Base-by-base conservation (phyloP, 2,888 invertebrate species). In the Metallyticus violacea region DNA sequence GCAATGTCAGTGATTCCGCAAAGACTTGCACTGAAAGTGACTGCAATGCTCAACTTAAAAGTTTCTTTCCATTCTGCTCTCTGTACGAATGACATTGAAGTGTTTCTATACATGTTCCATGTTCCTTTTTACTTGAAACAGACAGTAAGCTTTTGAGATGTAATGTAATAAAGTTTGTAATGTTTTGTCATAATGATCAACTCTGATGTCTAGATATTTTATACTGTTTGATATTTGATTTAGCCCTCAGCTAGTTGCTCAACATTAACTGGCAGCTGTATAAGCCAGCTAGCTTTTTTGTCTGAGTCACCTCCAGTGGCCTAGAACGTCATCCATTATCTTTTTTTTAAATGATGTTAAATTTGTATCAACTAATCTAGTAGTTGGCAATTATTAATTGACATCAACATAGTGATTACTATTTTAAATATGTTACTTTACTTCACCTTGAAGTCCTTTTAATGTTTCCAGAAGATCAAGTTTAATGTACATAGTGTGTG, bases 401-500 rank as follows among this genome's bases (percentile, higher is more conserved):
- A 29, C n/a, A 30, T n/a, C 30, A 40, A 7, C 29, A 30, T 30
- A 80, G 30, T 80, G 29, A 80, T 80, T 62, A 26, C 27, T 62
- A 76, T 82, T 82, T 76, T 82, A 82, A 22, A 2, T 76, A 82
- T 82, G 82, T 82, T 62, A 76, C 2, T 30, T n/a, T 81, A 76
- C 26, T 76, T 76, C 27, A 76, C 40, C 62, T 81, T 82, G 26
- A 82, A 62, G 82, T 77, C 77, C 77, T 77, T 83, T 27, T 83
- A 77, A 83, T 83, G 28, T 27, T 83, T 28, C 83, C 77, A 28
- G 27, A 83, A 28, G 40, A n/a, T 77, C 1, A 26, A 83, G 28
- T 86, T 86, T 79, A 86, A 62, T 86, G 86, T 86, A 86, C 40
- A 86, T 86, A 86, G 79, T 79, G 79, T 86, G 83, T 78, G 27